Evolutionary conservation across 2,888 invertebrate species (phyloP).

Genomic region (Orchesella flavescens): DNA sequence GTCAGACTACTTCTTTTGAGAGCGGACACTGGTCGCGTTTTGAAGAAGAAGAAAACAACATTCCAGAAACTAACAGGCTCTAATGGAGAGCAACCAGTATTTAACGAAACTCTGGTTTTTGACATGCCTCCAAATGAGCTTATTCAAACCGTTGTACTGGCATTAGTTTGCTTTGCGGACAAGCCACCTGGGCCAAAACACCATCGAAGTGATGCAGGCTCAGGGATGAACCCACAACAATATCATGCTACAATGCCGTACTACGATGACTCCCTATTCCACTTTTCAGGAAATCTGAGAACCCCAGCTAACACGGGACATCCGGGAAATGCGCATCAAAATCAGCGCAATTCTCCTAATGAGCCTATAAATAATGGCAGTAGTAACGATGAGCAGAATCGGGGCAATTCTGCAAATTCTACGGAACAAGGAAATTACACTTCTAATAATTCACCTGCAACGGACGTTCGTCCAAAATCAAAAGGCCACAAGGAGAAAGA

Average conservation of each 20-base stretch:
- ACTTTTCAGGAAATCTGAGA: constrained; percentile 69
- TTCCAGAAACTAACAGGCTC: constrained; percentile 68
- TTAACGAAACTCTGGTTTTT: constrained; percentile 73
- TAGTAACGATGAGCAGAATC: background rate
- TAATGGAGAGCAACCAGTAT: constrained; percentile 72
- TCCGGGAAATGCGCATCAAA: constrained; percentile 21
- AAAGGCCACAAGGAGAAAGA: constrained; percentile 63
- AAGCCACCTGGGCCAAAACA: constrained; percentile 60
- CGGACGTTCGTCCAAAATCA: background rate
- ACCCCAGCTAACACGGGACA: background rate
- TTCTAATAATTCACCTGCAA: constrained; percentile 12
- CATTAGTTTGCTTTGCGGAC: constrained; percentile 72
- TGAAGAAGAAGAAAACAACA: constrained; percentile 73
- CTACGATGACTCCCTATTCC: constrained; percentile 69
- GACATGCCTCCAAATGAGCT: constrained; percentile 73
- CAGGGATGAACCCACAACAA: constrained; percentile 28
- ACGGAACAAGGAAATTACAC: background rate
- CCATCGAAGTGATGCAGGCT: constrained; percentile 29
- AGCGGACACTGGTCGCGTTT: constrained; percentile 73
- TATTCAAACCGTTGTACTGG: constrained; percentile 72
- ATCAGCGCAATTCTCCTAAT: background rate
- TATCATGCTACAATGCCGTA: background rate
- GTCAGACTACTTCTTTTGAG: constrained; percentile 72
- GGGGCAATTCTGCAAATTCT: background rate
- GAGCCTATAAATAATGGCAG: background rate